Evolutionary conservation across 2,888 invertebrate species (phyloP).

Genomic region (Arrhopalites spinosus): DNA sequence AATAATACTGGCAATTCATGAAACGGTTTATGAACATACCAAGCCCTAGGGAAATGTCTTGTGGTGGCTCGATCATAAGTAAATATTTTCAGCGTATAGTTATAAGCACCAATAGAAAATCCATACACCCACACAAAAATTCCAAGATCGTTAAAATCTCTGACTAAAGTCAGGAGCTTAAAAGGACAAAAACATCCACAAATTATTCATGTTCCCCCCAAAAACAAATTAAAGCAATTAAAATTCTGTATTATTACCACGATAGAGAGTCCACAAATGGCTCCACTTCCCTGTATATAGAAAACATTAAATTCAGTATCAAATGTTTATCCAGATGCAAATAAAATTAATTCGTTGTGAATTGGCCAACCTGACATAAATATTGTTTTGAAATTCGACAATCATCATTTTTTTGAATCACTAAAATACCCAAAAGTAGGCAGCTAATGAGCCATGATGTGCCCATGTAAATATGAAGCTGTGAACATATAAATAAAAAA

Average conservation of each 20-base stretch:
- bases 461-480: constrained; percentile 76
- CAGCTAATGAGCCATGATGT: constrained; percentile 83
- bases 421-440: constrained; percentile 76
- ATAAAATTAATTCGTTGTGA: neutral
- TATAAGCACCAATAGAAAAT: constrained; percentile 84
- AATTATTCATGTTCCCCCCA: no score
- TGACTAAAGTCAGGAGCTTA: constrained; percentile 30
- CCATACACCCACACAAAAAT: constrained; percentile 63
- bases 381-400: constrained; percentile 84
- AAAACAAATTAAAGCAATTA: no score
- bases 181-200: no score
- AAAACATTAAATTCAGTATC: neutral
- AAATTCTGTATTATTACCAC: constrained; percentile 19
- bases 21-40: no score
- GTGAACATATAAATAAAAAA: no score
- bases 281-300: constrained; percentile 41
- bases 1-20: no score
- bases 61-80: constrained; percentile 84
- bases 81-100: constrained; percentile 86
- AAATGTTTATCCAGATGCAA: neutral
- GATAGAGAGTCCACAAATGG: constrained; percentile 48
- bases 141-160: constrained; percentile 73
- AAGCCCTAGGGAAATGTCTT: constrained; percentile 82
- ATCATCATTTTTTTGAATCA: constrained; percentile 80
- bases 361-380: constrained; percentile 64